Evolutionary conservation across 92 coral and sea anemone genomes (phyloP).

Genomic region (Heteractis magnifica): DNA sequence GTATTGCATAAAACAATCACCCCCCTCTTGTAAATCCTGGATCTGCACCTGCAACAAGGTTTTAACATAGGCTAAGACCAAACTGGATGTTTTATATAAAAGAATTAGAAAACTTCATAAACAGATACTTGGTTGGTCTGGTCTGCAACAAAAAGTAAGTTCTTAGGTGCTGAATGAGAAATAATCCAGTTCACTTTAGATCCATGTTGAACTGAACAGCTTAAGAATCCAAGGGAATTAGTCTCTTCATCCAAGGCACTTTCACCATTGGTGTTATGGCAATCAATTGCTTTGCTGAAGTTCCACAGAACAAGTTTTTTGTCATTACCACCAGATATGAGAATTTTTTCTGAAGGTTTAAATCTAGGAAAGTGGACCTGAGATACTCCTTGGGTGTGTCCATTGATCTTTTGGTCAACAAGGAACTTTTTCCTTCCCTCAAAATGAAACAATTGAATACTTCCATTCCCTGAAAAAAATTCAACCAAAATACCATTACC

Average conservation of each 20-base stretch:
- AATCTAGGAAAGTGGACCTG: slow-evolving; percentile 81
- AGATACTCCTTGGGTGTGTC: slow-evolving; percentile 72
- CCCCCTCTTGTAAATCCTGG: no score
- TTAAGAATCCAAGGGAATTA: neutral
- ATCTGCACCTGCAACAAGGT: no score
- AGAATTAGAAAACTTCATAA: slow-evolving; percentile 48
- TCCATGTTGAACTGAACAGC: slow-evolving; percentile 55
- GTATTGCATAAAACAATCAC: no score
- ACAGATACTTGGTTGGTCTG: slow-evolving; percentile 69
- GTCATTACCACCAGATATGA: slow-evolving; percentile 92
- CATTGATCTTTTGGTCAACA: slow-evolving; percentile 43
- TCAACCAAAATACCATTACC: neutral
- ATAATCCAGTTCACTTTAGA: slow-evolving; percentile 87
- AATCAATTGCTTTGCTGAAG: slow-evolving; percentile 24
- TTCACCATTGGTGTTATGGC: slow-evolving; percentile 1
- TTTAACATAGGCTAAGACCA: no score
- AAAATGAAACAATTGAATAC: slow-evolving; percentile 74
- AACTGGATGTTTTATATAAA: neutral
- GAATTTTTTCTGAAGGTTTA: slow-evolving; percentile 36
- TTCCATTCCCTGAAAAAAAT: slow-evolving; percentile 78
- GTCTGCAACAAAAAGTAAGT: slow-evolving; percentile 76
- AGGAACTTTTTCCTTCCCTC: slow-evolving; percentile 82
- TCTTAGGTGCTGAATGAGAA: slow-evolving; percentile 45
- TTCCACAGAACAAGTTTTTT: slow-evolving; percentile 77
- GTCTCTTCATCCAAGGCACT: slow-evolving; percentile 2